Conservation (phyloP, 2,888 invertebrate species). For the Baronia brevicornis region DNA sequence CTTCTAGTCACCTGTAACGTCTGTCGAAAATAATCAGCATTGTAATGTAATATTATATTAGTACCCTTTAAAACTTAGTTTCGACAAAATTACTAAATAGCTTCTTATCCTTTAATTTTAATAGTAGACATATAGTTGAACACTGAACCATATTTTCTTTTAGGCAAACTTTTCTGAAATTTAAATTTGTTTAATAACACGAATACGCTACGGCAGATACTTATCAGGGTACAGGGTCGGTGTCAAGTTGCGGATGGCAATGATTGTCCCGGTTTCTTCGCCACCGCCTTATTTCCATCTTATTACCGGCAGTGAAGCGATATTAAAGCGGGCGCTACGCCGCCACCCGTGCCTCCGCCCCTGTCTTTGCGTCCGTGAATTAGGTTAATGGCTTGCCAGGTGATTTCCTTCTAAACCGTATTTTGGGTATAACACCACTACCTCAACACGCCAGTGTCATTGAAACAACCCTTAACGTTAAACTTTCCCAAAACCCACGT, state of each 20-base stretch:
- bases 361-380: constrained; percentile 73
- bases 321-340: constrained; percentile 64
- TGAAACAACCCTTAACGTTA: constrained; percentile 44
- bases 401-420: constrained; percentile 71
- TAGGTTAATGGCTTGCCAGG: constrained; percentile 75
- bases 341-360: constrained; percentile 56
- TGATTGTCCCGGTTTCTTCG: constrained; percentile 68
- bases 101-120: no score
- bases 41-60: no score
- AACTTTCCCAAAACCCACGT: constrained; percentile 23
- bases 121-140: no score
- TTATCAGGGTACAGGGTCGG: constrained; percentile 33
- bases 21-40: no score
- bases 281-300: constrained; percentile 71
- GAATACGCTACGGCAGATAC: no score
- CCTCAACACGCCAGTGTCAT: constrained; percentile 60
- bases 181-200: no score
- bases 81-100: no score
- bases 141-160: no score
- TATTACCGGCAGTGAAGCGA: constrained; percentile 69
- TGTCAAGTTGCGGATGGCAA: constrained; percentile 60
- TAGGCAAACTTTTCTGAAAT: no score
- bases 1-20: no score
- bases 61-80: no score
- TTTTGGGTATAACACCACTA: constrained; percentile 58